Percentiles rank a stretch among this genome's conserved stretches.
These are phyloP conservation scores for Andrena haemorrhoa DNA, from an alignment of 2,888 invertebrate genomes.

Conservation along the genomic window DNA sequence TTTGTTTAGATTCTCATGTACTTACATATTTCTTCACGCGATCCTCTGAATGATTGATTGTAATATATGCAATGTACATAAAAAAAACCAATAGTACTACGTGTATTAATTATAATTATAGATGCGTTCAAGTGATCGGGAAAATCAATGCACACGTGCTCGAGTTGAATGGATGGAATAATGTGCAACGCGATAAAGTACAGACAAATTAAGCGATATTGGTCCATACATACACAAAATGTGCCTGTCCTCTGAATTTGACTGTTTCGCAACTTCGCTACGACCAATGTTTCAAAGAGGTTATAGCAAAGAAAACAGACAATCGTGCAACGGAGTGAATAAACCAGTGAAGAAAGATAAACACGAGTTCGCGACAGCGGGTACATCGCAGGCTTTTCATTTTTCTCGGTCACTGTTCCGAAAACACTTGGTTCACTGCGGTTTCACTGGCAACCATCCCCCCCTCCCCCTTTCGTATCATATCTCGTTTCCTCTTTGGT, in stretches of 20 bases:
- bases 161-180: background rate
- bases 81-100: background rate
- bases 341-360: background rate
- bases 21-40: no score
- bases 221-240: background rate
- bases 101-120: background rate
- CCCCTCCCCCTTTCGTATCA: background rate
- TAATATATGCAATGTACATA: background rate
- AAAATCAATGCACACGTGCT: background rate
- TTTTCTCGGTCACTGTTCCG: constrained; percentile 19
- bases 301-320: background rate
- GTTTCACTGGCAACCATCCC: constrained; percentile 23
- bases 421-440: constrained; percentile 11
- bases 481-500: constrained; percentile 37
- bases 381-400: constrained; percentile 1
- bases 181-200: background rate
- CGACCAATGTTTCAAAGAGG: background rate
- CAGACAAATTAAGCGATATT: background rate
- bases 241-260: background rate
- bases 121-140: background rate
- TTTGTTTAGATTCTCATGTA: no score
- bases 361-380: background rate
- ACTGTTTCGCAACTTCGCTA: background rate
- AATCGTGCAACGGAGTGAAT: background rate
- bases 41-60: no score